These are phyloP conservation scores for Atrichornis clamosus DNA, from an alignment of 2,113 vertebrate species.

Conservation along the genomic window DNA sequence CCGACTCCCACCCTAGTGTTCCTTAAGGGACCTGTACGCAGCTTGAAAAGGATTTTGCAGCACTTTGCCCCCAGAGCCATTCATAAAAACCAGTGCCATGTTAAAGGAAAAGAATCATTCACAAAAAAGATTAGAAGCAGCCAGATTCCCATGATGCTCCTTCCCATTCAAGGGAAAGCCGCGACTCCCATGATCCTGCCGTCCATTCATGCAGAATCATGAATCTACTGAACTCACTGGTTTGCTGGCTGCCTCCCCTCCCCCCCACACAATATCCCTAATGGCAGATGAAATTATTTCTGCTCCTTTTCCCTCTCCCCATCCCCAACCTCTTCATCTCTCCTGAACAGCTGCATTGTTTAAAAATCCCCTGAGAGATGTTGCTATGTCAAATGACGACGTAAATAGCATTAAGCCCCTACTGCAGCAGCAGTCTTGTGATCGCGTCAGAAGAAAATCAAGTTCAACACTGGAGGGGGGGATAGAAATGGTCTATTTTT, in stretches of 20 bases:
- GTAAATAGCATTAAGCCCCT: constrained; percentile 68
- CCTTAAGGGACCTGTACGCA: background rate
- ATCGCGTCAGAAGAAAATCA: constrained; percentile 66
- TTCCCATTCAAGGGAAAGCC: constrained; percentile 57
- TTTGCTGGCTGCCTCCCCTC: background rate
- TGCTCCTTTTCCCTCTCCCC: background rate
- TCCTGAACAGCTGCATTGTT: constrained; percentile 66
- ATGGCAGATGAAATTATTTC: constrained; percentile 33
- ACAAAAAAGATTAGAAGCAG: constrained; percentile 55
- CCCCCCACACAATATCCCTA: background rate
- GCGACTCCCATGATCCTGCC: constrained; percentile 27
- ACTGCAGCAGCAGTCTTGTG: constrained; percentile 59
- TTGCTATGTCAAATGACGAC: constrained; percentile 64
- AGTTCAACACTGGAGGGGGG: constrained; percentile 36
- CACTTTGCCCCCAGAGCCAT: constrained; percentile 46
- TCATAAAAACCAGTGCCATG: constrained; percentile 49
- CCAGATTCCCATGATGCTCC: constrained; percentile 60
- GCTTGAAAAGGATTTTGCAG: background rate
- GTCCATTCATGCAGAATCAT: constrained; percentile 71
- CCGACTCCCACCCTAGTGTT: background rate
- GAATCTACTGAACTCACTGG: constrained; percentile 23
- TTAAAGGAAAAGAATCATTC: constrained; percentile 59
- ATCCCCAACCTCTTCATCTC: constrained; percentile 37
- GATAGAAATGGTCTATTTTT: constrained; percentile 48
- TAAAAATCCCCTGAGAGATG: constrained; percentile 63